A percentile compares a stretch with the other conserved stretches of the same genome.
Conservation (phyloP, 1,140 invertebrate species). For the Arctopsyche grandis region DNA sequence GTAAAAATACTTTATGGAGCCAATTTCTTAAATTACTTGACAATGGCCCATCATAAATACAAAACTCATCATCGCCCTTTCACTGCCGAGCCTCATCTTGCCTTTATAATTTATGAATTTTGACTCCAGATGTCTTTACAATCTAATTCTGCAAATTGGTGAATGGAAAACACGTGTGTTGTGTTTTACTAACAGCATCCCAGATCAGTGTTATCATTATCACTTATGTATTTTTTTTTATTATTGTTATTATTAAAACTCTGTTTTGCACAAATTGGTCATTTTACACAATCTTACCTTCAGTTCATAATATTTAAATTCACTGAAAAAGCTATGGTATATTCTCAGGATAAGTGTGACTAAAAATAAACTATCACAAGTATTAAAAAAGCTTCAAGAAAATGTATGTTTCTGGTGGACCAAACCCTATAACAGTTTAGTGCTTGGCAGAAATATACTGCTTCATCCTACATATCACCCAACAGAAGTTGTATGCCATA, state of each 20-base stretch:
- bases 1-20: constrained; percentile 49
- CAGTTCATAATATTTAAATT: constrained; percentile 5
- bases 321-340: constrained; percentile 22
- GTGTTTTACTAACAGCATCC: constrained; percentile 55
- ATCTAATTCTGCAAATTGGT: constrained; percentile 47
- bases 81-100: constrained; percentile 46
- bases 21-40: constrained; percentile 52
- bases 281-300: constrained; percentile 37
- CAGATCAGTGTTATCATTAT: constrained; percentile 51
- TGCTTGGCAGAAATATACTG: constrained; percentile 42
- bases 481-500: constrained; percentile 61
- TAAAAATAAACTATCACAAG: not conserved
- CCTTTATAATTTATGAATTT: constrained; percentile 45
- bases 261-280: constrained; percentile 44
- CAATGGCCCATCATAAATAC: constrained; percentile 44
- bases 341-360: constrained; percentile 34
- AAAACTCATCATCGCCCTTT: constrained; percentile 1
- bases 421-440: constrained; percentile 27
- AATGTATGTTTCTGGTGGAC: constrained; percentile 39
- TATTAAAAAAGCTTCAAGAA: constrained; percentile 1
- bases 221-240: constrained; percentile 41
- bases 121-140: constrained; percentile 32
- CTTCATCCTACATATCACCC: constrained; percentile 48
- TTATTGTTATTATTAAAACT: constrained; percentile 6
- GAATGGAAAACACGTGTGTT: constrained; percentile 49